Percentiles rank a stretch among this genome's conserved stretches.
Conservation (phyloP, 2,888 invertebrate genomes). For the Calliphora vomitoria region DNA sequence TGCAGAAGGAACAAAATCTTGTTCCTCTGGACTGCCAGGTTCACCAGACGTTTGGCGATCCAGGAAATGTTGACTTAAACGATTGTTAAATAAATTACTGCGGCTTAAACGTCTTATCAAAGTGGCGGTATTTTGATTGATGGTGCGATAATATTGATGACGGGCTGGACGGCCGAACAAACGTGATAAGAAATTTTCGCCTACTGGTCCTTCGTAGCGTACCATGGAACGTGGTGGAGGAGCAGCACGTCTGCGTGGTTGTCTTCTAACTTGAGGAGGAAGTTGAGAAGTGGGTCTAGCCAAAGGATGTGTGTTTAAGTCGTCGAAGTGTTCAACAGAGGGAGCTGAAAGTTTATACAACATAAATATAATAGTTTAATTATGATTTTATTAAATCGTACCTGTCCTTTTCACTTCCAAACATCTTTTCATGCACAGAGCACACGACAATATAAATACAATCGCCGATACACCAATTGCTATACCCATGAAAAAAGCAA, state of each 20-base stretch:
- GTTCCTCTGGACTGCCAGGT: constrained; percentile 53
- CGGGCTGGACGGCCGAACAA: constrained; percentile 83
- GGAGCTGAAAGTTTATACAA: constrained; percentile 9
- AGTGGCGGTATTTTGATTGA: constrained; percentile 83
- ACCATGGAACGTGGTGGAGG: constrained; percentile 48
- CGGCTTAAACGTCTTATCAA: constrained; percentile 83
- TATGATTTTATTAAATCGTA: constrained; percentile 41
- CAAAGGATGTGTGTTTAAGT: constrained; percentile 48
- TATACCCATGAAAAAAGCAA: constrained; percentile 80
- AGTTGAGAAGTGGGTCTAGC: constrained; percentile 74
- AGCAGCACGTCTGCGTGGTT: constrained; percentile 74
- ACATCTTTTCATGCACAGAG: constrained; percentile 79
- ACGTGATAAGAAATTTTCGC: constrained; percentile 81
- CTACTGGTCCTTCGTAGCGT: constrained; percentile 60
- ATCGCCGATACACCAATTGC: constrained; percentile 80
- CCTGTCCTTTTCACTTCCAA: constrained; percentile 74
- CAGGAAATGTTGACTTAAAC: constrained; percentile 77
- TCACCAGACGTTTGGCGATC: constrained; percentile 75
- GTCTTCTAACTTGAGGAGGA: constrained; percentile 74
- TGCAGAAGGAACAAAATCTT: not conserved
- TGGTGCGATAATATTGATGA: constrained; percentile 82
- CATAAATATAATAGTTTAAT: not conserved
- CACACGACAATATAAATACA: constrained; percentile 79
- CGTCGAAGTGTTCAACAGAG: not conserved
- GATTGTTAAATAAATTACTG: constrained; percentile 82